phyloP scores from a whole-genome alignment of 2,113 vertebrate species.

The Aspiorhynchus laticeps region DNA sequence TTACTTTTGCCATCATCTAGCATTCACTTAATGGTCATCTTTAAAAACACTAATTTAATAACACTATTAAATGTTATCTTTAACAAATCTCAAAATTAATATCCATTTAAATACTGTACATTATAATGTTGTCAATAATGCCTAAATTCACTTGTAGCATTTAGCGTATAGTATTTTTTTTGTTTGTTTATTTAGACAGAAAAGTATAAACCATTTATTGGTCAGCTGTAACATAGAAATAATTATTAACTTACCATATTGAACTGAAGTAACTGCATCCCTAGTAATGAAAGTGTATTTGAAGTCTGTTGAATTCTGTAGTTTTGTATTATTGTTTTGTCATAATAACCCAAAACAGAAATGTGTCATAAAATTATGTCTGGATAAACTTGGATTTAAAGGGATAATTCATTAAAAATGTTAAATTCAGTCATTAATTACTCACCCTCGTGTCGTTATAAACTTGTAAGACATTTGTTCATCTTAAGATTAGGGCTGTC shows the following conservation, averaged over 20 bases:
- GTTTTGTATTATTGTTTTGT: not conserved
- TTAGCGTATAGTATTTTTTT: not conserved
- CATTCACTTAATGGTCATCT: not conserved
- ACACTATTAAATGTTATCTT: too few relatives aligned
- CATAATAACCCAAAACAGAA: not conserved
- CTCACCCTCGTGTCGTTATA: too few relatives aligned
- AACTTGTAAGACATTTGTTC: too few relatives aligned
- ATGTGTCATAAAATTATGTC: not conserved
- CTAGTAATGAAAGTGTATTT: too few relatives aligned
- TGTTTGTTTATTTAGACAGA: not conserved
- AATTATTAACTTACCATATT: too few relatives aligned
- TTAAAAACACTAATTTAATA: not conserved
- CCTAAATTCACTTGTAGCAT: not conserved
- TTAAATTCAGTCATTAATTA: too few relatives aligned
- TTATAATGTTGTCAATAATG: not conserved
- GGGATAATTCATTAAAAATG: too few relatives aligned
- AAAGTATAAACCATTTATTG: not conserved
- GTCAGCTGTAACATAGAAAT: not conserved
- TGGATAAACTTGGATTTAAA: not conserved
- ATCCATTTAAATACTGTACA: not conserved
- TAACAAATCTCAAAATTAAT: not conserved
- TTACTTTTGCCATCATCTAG: not conserved
- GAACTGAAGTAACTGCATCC: too few relatives aligned
- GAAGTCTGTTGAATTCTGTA: not conserved
- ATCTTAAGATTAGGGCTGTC: too few relatives aligned